These are phyloP conservation scores for Albula glossodonta DNA, from an alignment of 2,113 vertebrate genomes.

Conservation along the genomic window DNA sequence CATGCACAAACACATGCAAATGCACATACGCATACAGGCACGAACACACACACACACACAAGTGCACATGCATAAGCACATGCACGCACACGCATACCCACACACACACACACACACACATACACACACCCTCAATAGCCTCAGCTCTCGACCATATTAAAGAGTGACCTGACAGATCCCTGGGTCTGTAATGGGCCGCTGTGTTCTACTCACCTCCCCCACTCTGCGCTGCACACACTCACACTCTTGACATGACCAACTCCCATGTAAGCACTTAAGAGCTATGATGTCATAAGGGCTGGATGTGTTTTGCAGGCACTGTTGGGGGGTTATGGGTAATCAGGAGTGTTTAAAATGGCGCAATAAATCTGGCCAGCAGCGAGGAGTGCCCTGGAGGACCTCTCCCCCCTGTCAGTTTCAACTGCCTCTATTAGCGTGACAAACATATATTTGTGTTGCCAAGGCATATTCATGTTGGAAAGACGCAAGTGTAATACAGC, in stretches of 20 bases:
- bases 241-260: neutral
- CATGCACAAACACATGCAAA: too few species aligned
- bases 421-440: neutral
- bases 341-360: slow-evolving; percentile 35
- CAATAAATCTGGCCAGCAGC: slow-evolving; percentile 42
- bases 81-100: too few species aligned
- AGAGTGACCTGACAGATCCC: neutral
- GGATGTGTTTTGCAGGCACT: slow-evolving; percentile 33
- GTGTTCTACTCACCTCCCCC: neutral
- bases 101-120: too few species aligned
- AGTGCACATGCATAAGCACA: too few species aligned
- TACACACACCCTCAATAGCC: neutral
- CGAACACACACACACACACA: too few species aligned
- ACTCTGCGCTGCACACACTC: neutral
- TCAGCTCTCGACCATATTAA: neutral
- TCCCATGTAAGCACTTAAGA: slow-evolving; percentile 1
- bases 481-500: too few species aligned
- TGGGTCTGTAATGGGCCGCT: neutral
- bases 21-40: too few species aligned
- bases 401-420: neutral
- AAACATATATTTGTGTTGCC: too few species aligned
- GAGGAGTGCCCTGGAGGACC: neutral
- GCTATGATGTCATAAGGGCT: slow-evolving; percentile 14
- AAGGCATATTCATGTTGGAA: neutral
- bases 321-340: slow-evolving; percentile 43